Conservation (phyloP, 2,888 invertebrate species). For the Dryobotodes eremita region DNA sequence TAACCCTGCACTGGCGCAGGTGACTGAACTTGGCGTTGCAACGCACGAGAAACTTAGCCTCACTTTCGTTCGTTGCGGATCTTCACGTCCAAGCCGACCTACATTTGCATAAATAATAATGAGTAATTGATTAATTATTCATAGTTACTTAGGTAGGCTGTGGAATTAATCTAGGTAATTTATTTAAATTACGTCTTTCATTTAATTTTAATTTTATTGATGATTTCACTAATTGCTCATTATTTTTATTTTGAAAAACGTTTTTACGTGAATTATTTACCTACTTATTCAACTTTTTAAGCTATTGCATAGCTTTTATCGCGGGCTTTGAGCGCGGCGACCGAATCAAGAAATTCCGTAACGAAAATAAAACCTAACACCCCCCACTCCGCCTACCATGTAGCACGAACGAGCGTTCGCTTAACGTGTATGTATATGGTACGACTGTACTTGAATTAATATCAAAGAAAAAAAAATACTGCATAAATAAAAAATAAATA, state of each 20-base stretch:
- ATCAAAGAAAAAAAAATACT: too few species aligned
- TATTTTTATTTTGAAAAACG: not conserved
- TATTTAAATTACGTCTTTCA: not conserved
- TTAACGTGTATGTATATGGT: too few species aligned
- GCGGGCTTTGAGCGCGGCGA: too few species aligned
- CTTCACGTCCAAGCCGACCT: constrained; percentile 71
- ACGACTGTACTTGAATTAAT: too few species aligned
- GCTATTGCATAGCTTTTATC: too few species aligned
- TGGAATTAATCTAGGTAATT: not conserved
- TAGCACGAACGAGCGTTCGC: too few species aligned
- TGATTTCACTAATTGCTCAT: not conserved
- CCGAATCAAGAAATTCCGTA: too few species aligned
- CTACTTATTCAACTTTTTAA: not conserved
- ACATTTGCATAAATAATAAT: constrained; percentile 62
- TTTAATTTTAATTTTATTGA: constrained; percentile 2
- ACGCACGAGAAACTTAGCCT: constrained; percentile 79
- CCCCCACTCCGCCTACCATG: too few species aligned
- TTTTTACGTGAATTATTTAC: too few species aligned
- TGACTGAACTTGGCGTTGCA: constrained; percentile 79
- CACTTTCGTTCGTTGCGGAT: constrained; percentile 86
- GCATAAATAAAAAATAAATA: too few species aligned
- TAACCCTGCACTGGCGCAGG: constrained; percentile 78
- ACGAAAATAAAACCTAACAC: too few species aligned
- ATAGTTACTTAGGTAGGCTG: not conserved
- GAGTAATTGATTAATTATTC: constrained; percentile 17